These are phyloP conservation scores for Leptosomus discolor DNA, from an alignment of 2,113 vertebrate genomes.

Conservation along the genomic window DNA sequence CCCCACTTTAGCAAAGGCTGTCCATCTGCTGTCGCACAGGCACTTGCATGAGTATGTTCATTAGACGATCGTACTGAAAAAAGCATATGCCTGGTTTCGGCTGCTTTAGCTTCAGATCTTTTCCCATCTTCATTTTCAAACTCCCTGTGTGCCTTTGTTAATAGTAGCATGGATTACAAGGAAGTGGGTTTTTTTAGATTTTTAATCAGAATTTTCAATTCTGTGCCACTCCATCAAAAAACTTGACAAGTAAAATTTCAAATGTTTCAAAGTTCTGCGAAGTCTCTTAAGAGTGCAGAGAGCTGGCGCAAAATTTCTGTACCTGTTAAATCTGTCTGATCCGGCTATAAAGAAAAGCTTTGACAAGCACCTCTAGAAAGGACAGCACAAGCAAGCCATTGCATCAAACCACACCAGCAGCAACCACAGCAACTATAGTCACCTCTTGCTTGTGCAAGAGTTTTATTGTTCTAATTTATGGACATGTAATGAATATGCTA, in stretches of 20 bases:
- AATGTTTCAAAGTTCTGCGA: background rate
- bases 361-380: background rate
- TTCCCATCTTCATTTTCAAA: background rate
- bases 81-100: background rate
- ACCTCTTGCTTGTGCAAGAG: background rate
- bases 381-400: background rate
- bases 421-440: background rate
- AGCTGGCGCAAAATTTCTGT: background rate
- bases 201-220: background rate
- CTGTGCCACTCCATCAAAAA: background rate
- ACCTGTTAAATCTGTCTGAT: background rate
- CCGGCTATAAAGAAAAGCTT: background rate
- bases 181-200: background rate
- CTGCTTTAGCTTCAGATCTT: background rate
- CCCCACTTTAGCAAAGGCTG: background rate
- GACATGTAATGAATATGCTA: background rate
- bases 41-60: background rate
- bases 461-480: background rate
- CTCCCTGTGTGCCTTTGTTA: background rate
- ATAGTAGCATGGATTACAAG: background rate
- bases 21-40: fast-evolving
- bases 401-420: background rate
- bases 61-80: background rate
- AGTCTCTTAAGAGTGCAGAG: background rate
- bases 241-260: background rate